Conservation (phyloP, 2,113 vertebrate genomes). For the Girardinichthys multiradiatus region DNA sequence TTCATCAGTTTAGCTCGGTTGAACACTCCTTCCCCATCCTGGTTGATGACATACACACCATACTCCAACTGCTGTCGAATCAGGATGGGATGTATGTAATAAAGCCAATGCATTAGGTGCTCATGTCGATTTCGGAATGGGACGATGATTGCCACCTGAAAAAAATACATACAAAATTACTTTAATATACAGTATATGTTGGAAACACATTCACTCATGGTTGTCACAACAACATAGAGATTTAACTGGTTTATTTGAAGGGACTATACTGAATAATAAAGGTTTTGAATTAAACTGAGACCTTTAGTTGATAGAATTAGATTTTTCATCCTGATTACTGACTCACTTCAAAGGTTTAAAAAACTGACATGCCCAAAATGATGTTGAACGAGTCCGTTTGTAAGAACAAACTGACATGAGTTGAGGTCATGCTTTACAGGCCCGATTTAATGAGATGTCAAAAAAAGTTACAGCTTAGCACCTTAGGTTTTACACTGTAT, state of each 20-base stretch:
- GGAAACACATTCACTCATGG: neutral
- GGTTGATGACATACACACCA: constrained; percentile 91
- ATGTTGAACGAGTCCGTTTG: too few relatives aligned
- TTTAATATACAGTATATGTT: neutral
- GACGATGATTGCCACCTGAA: constrained; percentile 90
- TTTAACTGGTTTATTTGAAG: neutral
- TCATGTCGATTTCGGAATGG: constrained; percentile 92
- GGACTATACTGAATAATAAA: too few relatives aligned
- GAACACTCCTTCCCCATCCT: constrained; percentile 89
- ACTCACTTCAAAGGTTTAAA: too few relatives aligned
- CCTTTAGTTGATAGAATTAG: too few relatives aligned
- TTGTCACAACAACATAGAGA: neutral
- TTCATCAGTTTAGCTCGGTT: constrained; percentile 96
- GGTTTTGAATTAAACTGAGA: too few relatives aligned
- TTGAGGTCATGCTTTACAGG: too few relatives aligned
- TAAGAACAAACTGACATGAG: too few relatives aligned
- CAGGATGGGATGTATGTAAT: constrained; percentile 91
- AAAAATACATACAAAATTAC: neutral
- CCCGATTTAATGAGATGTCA: too few relatives aligned
- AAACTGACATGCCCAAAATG: too few relatives aligned
- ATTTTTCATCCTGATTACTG: too few relatives aligned
- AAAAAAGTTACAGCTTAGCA: too few relatives aligned
- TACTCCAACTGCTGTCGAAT: constrained; percentile 92
- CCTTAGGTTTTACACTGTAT: too few relatives aligned
- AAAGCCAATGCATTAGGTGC: constrained; percentile 92